phyloP scores from a whole-genome alignment of 92 coral and sea anemone genomes.

The Epizoanthus ramosus region DNA sequence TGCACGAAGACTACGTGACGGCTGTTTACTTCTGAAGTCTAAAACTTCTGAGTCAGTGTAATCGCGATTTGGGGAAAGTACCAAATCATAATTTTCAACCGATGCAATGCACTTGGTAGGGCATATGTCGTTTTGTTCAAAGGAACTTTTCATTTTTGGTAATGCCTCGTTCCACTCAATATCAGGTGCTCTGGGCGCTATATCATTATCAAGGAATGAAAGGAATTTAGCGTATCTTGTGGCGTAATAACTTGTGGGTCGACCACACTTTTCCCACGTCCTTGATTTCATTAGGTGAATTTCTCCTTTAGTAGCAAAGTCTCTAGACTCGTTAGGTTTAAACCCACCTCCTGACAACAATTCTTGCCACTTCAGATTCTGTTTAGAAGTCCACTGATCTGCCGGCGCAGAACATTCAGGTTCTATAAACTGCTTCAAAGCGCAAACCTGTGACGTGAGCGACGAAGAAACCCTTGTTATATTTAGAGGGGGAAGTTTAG shows the following conservation, averaged over 20 bases:
- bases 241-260: not conserved
- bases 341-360: conserved; percentile 8
- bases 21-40: no score
- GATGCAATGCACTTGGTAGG: not conserved
- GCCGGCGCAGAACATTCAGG: not conserved
- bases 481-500: not conserved
- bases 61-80: not conserved
- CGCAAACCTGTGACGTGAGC: not conserved
- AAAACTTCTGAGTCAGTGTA: not conserved
- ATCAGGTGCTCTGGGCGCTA: not conserved
- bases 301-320: conserved; percentile 18
- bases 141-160: not conserved
- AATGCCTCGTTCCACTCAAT: not conserved
- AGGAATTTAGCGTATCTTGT: conserved; percentile 20
- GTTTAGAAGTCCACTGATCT: not conserved
- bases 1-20: not conserved
- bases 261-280: conserved; percentile 14
- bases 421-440: not conserved
- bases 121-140: not conserved
- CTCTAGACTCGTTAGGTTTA: conserved; percentile 24
- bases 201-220: no score
- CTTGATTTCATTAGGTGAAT: not conserved
- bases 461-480: not conserved
- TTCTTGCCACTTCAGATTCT: conserved; percentile 16
- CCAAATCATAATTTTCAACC: not conserved